phyloP scores from a whole-genome alignment of 2,797 vertebrate genomes.

The Antennarius maculatus region DNA sequence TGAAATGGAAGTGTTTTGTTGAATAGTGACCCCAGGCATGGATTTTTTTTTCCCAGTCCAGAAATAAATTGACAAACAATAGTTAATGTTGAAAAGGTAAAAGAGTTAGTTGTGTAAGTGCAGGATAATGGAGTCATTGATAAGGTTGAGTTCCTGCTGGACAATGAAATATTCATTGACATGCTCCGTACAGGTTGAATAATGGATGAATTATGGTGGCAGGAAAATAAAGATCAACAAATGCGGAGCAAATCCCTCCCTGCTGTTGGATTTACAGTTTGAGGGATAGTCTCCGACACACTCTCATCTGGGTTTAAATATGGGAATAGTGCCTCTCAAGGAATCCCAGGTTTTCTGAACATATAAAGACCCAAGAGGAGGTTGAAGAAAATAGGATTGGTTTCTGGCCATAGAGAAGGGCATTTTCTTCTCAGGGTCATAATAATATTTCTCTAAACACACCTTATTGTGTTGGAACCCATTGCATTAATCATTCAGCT shows the following conservation, averaged over 20 bases:
- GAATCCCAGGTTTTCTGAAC: constrained; percentile 84
- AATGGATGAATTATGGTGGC: constrained; percentile 47
- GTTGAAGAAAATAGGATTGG: constrained; percentile 6
- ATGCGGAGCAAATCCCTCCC: constrained; percentile 60
- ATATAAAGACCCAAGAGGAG: constrained; percentile 73
- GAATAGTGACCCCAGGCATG: not conserved
- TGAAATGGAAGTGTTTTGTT: constrained; percentile 13
- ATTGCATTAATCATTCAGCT: not conserved
- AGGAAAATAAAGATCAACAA: constrained; percentile 42
- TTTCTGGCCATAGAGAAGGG: not conserved
- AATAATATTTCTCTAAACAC: too few species aligned
- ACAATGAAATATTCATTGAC: constrained; percentile 71
- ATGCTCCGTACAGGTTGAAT: constrained; percentile 58
- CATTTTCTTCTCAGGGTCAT: too few species aligned
- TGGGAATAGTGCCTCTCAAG: constrained; percentile 83
- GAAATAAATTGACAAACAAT: constrained; percentile 7
- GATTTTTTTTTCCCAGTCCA: not conserved
- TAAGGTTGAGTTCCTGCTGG: constrained; percentile 38
- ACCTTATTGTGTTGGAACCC: too few species aligned
- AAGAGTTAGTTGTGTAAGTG: constrained; percentile 1
- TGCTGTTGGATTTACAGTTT: constrained; percentile 50
- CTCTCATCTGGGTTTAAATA: constrained; percentile 76
- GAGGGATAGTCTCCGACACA: constrained; percentile 49
- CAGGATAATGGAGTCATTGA: constrained; percentile 40
- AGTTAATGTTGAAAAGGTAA: constrained; percentile 7